Conservation (phyloP, 2,888 invertebrate genomes). For the Margaritifera margaritifera region DNA sequence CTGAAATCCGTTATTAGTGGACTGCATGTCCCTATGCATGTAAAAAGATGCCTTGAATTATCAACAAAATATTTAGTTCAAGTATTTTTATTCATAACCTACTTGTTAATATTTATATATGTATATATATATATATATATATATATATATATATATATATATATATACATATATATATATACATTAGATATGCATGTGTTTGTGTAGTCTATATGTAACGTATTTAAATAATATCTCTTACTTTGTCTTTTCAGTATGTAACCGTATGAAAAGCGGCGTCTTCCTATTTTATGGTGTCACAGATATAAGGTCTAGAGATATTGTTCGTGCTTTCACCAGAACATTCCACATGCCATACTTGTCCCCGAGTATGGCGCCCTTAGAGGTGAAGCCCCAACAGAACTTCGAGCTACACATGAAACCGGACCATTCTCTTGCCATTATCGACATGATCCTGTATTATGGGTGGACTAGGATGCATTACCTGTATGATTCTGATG, state of each 20-base stretch:
- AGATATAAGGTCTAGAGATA: constrained; percentile 45
- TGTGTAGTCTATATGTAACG: not conserved
- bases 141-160: too few species aligned
- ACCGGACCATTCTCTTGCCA: constrained; percentile 83
- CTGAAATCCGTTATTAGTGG: too few species aligned
- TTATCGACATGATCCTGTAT: constrained; percentile 71
- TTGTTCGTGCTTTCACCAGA: constrained; percentile 51
- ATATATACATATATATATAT: too few species aligned
- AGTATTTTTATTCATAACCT: too few species aligned
- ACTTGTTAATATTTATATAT: too few species aligned
- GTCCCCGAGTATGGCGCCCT: constrained; percentile 44
- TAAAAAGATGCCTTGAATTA: too few species aligned
- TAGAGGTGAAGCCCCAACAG: constrained; percentile 57
- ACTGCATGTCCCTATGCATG: too few species aligned
- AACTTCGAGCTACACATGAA: constrained; percentile 87
- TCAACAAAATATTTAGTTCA: too few species aligned
- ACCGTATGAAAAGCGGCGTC: constrained; percentile 54
- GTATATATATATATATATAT: too few species aligned
- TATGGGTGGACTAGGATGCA: constrained; percentile 52
- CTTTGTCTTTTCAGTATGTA: constrained; percentile 51
- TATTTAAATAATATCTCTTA: not conserved
- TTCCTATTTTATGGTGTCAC: constrained; percentile 59
- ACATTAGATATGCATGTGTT: too few species aligned
- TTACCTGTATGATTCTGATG: constrained; percentile 58
- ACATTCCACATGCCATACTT: constrained; percentile 63